Percentiles rank a stretch among this genome's conserved stretches.
These are phyloP conservation scores for Oreochromis aureus DNA, from an alignment of 2,113 vertebrate genomes.

Conservation along the genomic window DNA sequence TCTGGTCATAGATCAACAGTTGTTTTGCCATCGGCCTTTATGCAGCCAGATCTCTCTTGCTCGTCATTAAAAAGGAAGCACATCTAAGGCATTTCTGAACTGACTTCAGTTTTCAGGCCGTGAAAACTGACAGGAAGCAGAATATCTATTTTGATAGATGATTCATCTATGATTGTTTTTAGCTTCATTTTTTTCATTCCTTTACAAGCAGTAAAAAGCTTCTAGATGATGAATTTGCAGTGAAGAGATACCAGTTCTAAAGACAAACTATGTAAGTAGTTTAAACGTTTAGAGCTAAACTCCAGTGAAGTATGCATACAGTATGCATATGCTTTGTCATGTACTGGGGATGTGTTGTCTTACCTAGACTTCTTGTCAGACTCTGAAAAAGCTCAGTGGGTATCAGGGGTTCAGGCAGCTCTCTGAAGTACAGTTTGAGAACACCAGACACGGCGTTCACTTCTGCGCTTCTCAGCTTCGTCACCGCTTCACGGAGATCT, in stretches of 20 bases:
- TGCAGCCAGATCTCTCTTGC: background rate
- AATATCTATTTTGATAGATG: background rate
- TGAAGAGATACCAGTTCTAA: background rate
- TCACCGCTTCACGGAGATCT: slow-evolving; percentile 70
- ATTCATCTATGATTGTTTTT: background rate
- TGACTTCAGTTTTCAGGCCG: rapidly evolving
- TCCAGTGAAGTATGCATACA: background rate
- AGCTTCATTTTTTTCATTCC: background rate
- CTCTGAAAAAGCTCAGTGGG: slow-evolving; percentile 60
- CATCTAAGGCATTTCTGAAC: background rate
- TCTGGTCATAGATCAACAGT: background rate
- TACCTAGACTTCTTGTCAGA: slow-evolving; percentile 55
- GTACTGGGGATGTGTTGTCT: background rate
- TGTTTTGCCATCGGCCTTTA: background rate
- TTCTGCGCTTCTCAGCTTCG: slow-evolving; percentile 56
- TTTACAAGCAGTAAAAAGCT: background rate
- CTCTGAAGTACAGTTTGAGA: slow-evolving; percentile 74
- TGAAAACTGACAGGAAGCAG: background rate
- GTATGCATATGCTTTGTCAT: background rate
- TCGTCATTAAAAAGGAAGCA: background rate
- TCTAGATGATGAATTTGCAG: background rate
- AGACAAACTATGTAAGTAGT: background rate
- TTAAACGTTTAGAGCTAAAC: background rate
- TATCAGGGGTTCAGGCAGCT: slow-evolving; percentile 71
- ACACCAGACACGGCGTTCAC: slow-evolving; percentile 69